phyloP scores from a whole-genome alignment of 2,888 invertebrate species.

The Dendrolimus pini region DNA sequence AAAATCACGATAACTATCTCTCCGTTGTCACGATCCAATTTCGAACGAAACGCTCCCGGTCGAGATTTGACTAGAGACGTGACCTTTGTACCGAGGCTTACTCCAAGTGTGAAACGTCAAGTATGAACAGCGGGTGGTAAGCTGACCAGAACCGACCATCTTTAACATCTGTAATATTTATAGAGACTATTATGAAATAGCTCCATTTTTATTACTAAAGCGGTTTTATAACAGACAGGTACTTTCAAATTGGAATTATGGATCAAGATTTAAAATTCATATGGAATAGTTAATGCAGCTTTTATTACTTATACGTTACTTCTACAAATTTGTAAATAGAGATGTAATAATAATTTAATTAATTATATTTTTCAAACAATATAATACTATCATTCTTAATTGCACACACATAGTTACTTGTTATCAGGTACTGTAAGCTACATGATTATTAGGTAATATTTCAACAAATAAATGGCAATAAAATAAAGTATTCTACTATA shows the following conservation, averaged over 20 bases:
- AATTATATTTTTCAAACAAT: no score
- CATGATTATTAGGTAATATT: no score
- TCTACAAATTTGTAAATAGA: no score
- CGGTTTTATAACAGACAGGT: neutral
- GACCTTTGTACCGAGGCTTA: conserved; percentile 56
- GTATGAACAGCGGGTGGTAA: conserved; percentile 65
- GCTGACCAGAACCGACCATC: conserved; percentile 36
- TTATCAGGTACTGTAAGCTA: no score
- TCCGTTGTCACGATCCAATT: conserved; percentile 73
- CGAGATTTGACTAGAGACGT: conserved; percentile 69
- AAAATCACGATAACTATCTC: conserved; percentile 74
- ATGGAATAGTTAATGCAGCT: neutral
- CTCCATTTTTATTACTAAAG: neutral
- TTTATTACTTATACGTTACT: no score
- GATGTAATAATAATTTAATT: no score
- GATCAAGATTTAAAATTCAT: conserved; percentile 3
- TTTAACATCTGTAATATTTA: neutral
- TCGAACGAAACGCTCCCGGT: conserved; percentile 63
- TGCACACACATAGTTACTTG: no score
- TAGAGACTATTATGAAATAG: neutral
- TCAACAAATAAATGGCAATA: no score
- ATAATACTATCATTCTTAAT: no score
- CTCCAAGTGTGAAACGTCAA: conserved; percentile 69
- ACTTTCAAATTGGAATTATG: neutral
- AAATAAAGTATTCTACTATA: no score